Evolutionary conservation across 2,888 invertebrate genomes (phyloP).

Genomic region (Plusia festucae): DNA sequence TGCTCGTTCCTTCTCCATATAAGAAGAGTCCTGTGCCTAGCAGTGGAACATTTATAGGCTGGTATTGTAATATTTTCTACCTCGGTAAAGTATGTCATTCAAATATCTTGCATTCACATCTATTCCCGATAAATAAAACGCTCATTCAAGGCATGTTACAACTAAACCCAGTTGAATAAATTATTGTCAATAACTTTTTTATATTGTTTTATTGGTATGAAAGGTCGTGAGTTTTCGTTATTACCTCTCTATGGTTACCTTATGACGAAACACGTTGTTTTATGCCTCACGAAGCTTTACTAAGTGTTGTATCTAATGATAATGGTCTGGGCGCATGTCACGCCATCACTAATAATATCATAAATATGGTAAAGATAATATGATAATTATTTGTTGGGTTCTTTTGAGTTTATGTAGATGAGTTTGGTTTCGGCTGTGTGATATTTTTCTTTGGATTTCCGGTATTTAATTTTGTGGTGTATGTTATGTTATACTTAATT

Average conservation of each 20-base stretch:
- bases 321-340: slow-evolving; percentile 61
- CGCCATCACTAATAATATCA: slow-evolving; percentile 59
- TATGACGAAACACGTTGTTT: slow-evolving; percentile 72
- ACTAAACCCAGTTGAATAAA: slow-evolving; percentile 70
- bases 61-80: not conserved
- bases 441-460: slow-evolving; percentile 14
- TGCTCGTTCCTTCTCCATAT: no score
- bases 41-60: no score
- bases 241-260: slow-evolving; percentile 72
- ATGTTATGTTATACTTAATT: not conserved
- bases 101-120: not conserved
- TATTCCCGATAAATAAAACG: slow-evolving; percentile 8
- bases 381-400: slow-evolving; percentile 56
- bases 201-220: slow-evolving; percentile 87
- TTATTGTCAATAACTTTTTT: slow-evolving; percentile 84
- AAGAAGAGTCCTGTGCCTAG: no score
- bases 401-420: slow-evolving; percentile 38
- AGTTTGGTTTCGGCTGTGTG: slow-evolving; percentile 27
- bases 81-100: not conserved
- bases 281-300: slow-evolving; percentile 64
- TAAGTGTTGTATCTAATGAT: slow-evolving; percentile 69
- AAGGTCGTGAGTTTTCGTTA: slow-evolving; percentile 79
- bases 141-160: slow-evolving; percentile 5
- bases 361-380: slow-evolving; percentile 59
- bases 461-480: not conserved